These are phyloP conservation scores for Mormyrus lacerda DNA, from an alignment of 2,113 vertebrate species.

Conservation along the genomic window DNA sequence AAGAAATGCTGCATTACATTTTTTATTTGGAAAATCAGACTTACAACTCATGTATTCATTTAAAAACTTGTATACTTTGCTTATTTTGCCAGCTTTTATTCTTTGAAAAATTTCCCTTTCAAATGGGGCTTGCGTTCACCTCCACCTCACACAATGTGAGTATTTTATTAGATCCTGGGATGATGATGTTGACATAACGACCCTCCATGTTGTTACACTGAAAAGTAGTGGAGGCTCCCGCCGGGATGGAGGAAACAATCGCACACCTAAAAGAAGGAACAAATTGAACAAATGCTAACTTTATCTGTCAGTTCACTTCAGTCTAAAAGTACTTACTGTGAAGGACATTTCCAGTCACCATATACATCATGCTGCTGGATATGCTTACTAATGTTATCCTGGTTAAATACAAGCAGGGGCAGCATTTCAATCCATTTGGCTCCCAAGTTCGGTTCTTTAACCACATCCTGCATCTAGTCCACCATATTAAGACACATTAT, in stretches of 20 bases:
- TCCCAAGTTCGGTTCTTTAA: not conserved
- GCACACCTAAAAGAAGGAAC: conserved; percentile 3
- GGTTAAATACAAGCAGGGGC: not conserved
- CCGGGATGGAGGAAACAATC: not conserved
- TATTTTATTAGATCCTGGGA: not conserved
- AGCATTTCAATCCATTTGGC: not conserved
- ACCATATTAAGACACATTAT: not conserved
- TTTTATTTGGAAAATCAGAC: not conserved
- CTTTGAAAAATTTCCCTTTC: not conserved
- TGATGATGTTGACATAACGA: conserved; percentile 21
- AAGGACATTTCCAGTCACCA: not conserved
- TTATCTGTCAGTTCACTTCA: not conserved
- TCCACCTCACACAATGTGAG: conserved; percentile 25
- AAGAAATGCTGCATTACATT: not conserved
- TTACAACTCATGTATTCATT: not conserved
- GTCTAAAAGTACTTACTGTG: not conserved
- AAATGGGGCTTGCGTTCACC: conserved; percentile 8
- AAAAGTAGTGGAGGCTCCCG: conserved; percentile 13
- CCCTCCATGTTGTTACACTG: conserved; percentile 14
- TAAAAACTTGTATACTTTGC: not conserved
- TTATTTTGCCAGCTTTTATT: not conserved
- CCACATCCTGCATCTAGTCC: too few relatives aligned
- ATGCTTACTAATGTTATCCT: not conserved
- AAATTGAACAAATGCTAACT: not conserved
- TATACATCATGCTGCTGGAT: not conserved